Percentiles rank a stretch among this genome's conserved stretches.
Evolutionary conservation across 2,888 invertebrate genomes (phyloP).

Genomic region (Rhagium mordax): DNA sequence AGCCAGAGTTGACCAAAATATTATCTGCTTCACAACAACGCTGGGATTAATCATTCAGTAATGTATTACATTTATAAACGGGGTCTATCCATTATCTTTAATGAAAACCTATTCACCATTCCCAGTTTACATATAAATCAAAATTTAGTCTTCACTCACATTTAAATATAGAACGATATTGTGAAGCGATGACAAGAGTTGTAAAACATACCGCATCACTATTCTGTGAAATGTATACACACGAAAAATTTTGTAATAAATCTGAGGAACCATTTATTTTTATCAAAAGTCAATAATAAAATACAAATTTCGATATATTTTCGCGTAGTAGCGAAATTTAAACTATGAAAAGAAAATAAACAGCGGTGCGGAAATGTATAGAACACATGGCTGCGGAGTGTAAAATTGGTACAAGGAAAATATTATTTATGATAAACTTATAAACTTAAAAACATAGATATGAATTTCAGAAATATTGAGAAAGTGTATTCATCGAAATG

Average conservation of each 20-base stretch:
- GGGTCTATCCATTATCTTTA: not conserved
- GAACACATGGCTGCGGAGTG: constrained; percentile 42
- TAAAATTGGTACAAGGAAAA: constrained; percentile 32
- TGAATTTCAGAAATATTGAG: not conserved
- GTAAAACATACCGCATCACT: constrained; percentile 14
- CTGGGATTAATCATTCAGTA: not conserved
- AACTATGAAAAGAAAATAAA: constrained; percentile 44
- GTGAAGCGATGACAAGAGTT: constrained; percentile 24
- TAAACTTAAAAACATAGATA: not conserved
- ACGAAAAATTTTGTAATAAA: constrained; percentile 25
- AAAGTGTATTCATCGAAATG: not conserved
- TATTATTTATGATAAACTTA: constrained; percentile 20
- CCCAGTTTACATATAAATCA: not conserved
- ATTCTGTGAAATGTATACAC: constrained; percentile 9
- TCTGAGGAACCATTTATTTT: constrained; percentile 23
- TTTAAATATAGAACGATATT: constrained; percentile 18
- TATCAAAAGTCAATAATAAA: constrained; percentile 41
- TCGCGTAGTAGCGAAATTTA: constrained; percentile 24
- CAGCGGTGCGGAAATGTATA: constrained; percentile 36
- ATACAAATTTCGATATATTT: constrained; percentile 33
- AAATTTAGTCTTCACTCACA: not conserved
- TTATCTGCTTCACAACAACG: not conserved
- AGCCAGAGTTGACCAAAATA: not conserved
- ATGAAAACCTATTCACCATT: not conserved
- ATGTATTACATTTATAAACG: not conserved